Evolutionary conservation across 2,113 vertebrate species (phyloP), one percentile per base, ranked within the genome.

Genomic region (Phodopus roborovskii): DNA sequence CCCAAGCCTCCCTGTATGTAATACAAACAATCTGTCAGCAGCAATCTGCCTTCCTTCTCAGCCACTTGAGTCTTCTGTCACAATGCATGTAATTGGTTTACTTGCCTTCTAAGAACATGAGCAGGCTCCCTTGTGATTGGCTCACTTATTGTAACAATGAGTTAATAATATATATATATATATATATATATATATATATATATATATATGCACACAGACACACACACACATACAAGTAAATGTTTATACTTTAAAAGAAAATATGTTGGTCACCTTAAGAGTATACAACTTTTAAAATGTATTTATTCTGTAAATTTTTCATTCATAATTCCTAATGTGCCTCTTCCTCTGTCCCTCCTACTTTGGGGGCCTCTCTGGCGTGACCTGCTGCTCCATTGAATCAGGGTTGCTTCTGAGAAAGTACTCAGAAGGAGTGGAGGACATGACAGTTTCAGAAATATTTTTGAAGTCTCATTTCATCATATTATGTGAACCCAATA

Each of bases 71-170:
- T 6, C 33, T 75, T 56, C 81, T 95, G 60, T 30, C 22, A 88
- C 36, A 93, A 83, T 22, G 58, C 12, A 77, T 84, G 42, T n/a
- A 81, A 93, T 85, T 64, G 62, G 36, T 2, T 82, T 82, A 64
- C 22, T 48, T 90, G 56, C 10, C 15, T 64, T 71, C 75, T 92
- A 68, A 48, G 36, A 85, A 93, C 83, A 83, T 79, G 48, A 36
- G 70, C 30, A 79, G 20, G 58, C 73, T 94, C 9, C 48, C n/a
- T 82, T 92, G 42, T 77, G 16, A 79, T 4, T 89, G 13, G 87
- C 53, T 50, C 60, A 8, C 26, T 60, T 56, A 50, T 84, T 96
- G 90, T 88, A 50, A 83, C 79, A 87, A 93, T 50, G 91, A 79
- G 93, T 56, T 92, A 94, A 90, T 82, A 8, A 42, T 24, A 79